phyloP scores from a whole-genome alignment of 2,113 vertebrate species.

The Oreamnos americanus region DNA sequence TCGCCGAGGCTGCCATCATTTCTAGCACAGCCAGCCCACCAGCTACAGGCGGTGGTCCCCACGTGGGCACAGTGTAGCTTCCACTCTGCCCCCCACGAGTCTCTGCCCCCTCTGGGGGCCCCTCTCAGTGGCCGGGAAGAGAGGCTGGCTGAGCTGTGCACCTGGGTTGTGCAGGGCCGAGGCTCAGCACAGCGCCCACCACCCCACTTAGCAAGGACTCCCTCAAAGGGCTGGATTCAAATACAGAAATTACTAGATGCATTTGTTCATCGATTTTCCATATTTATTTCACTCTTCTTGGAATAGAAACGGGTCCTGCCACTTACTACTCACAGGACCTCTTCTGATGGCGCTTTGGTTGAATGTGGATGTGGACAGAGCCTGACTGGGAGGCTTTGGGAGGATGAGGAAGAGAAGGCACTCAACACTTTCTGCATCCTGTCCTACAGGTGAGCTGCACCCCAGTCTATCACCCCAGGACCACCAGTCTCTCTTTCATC shows the following conservation, averaged over 20 bases:
- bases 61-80: rapidly evolving
- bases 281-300: not conserved
- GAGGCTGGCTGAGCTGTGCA: not conserved
- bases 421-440: rapidly evolving
- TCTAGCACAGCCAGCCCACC: not conserved
- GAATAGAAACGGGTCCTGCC: not conserved
- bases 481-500: not conserved
- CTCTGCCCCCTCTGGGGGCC: not conserved
- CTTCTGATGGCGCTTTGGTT: not conserved
- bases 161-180: rapidly evolving
- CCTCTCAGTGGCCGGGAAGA: rapidly evolving
- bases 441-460: not conserved
- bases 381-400: not conserved
- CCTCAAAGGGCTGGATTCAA: not conserved
- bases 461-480: not conserved
- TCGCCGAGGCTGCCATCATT: not conserved
- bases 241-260: not conserved
- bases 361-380: too few relatives aligned
- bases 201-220: rapidly evolving
- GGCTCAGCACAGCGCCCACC: rapidly evolving
- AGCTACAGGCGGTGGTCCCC: not conserved
- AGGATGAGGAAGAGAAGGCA: rapidly evolving
- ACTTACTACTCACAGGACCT: not conserved
- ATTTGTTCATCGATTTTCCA: not conserved
- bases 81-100: not conserved